Base-by-base conservation (phyloP, 2,113 vertebrate genomes). In the Dipodomys spectabilis region DNA sequence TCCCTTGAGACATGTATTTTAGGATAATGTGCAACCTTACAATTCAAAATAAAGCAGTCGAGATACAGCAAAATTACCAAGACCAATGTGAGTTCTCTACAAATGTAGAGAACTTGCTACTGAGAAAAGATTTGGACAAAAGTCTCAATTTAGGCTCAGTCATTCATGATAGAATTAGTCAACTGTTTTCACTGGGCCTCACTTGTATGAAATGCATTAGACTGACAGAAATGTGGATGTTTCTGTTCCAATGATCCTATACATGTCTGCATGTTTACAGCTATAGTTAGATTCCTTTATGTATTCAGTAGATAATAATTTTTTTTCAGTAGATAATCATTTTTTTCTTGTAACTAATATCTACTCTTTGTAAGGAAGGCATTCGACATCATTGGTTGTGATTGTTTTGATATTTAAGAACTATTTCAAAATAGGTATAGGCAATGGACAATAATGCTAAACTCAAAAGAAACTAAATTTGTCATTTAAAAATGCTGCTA, bases 401-500 rank as follows among this genome's bases (percentile, higher is more conserved):
- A 62, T 86, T 82, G 15, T 67, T 72, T 80, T 91, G 88, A 72
- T n/a, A 73, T n/a, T 88, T 82, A 92, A 88, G 64, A 49, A 87
- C 22, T 62, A 57, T 82, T 88, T 86, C 39, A 27, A 83, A n/a
- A 2, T 65, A 88, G 19, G 57, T 83, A 67, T 22, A 91, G 39
- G 73, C 18, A 72, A 16, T 35, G 10, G 27, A 86, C 82, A 92
- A 80, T 74, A 86, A 71, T 60, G 13, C 20, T 49, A 49, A 49
- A 20, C 39, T 80, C n/a, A 30, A 79, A 90, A 94, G 19, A 94
- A 95, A 57, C 6, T 83, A 69, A 91, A 12, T 91, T 91, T 79
- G 7, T 30, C 67, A 27, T 88, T 93, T 45, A n/a, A 28, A 78
- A 45, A 39, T 28, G 4, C 27, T 74, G 28, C 90, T n/a, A 49